These are phyloP conservation scores for Trichonephila clavipes DNA, from an alignment of 1,140 invertebrate genomes.

Conservation along the genomic window DNA sequence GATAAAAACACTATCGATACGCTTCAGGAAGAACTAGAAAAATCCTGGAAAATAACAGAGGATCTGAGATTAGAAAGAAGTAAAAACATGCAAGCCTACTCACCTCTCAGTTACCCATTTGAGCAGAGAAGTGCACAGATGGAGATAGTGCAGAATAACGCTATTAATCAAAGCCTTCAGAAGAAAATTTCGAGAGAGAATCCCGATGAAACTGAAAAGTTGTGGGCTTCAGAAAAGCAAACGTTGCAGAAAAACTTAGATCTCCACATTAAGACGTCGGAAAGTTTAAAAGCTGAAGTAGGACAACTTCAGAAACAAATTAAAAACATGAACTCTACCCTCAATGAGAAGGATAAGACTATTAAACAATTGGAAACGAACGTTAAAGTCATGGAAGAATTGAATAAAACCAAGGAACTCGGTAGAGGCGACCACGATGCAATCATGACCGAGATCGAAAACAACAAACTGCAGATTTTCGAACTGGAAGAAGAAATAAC, in stretches of 20 bases:
- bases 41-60: constrained; percentile 32
- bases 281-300: background rate
- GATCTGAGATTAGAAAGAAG: background rate
- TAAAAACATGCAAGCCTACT: background rate
- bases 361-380: background rate
- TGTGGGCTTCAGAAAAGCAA: background rate
- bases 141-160: no score
- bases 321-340: background rate
- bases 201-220: background rate
- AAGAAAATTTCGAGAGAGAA: background rate
- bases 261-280: background rate
- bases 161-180: background rate
- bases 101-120: no score
- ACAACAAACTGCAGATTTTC: constrained; percentile 15
- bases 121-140: background rate
- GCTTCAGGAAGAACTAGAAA: constrained; percentile 46
- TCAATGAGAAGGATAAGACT: background rate
- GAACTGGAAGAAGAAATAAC: constrained; percentile 63
- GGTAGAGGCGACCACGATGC: background rate
- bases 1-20: constrained; percentile 53
- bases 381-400: background rate
- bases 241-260: background rate
- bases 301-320: background rate
- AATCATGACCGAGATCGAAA: constrained; percentile 13
- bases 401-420: background rate